phyloP scores from a whole-genome alignment of 2,797 vertebrate genomes.

The Microctenopoma steveboyesi region DNA sequence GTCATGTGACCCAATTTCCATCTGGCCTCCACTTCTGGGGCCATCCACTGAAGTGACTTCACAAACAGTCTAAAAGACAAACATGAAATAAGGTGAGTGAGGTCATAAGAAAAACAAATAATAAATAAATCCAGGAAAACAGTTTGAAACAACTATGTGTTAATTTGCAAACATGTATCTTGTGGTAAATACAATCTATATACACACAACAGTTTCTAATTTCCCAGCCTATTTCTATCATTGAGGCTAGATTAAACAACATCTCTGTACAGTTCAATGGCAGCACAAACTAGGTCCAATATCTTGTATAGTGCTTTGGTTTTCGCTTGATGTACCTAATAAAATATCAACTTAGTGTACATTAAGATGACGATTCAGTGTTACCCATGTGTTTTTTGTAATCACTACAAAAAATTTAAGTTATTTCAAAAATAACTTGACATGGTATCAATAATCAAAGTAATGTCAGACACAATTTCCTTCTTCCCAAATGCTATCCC shows the following conservation, averaged over 20 bases:
- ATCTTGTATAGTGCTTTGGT: no score
- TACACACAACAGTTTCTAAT: no score
- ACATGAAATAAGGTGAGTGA: slow-evolving; percentile 34
- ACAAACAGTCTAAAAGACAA: slow-evolving; percentile 88
- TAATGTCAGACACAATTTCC: slow-evolving; percentile 34
- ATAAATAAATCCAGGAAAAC: not conserved
- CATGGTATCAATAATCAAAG: not conserved
- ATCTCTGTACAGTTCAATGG: no score
- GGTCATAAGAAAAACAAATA: not conserved
- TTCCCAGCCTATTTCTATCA: no score
- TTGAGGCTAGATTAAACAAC: no score
- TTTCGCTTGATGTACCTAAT: no score
- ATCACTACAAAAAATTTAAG: not conserved
- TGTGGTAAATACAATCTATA: no score
- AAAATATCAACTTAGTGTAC: no score
- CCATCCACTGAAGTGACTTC: slow-evolving; percentile 93
- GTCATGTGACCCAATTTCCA: slow-evolving; percentile 98
- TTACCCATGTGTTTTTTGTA: not conserved
- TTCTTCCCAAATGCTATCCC: slow-evolving; percentile 36
- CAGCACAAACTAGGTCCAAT: no score
- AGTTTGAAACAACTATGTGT: not conserved
- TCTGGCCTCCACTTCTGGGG: slow-evolving; percentile 96
- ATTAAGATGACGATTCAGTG: no score
- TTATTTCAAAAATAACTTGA: not conserved
- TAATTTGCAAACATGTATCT: no score